phyloP scores from a whole-genome alignment of 2,113 vertebrate genomes.

The Andinoacara biseriatus region DNA sequence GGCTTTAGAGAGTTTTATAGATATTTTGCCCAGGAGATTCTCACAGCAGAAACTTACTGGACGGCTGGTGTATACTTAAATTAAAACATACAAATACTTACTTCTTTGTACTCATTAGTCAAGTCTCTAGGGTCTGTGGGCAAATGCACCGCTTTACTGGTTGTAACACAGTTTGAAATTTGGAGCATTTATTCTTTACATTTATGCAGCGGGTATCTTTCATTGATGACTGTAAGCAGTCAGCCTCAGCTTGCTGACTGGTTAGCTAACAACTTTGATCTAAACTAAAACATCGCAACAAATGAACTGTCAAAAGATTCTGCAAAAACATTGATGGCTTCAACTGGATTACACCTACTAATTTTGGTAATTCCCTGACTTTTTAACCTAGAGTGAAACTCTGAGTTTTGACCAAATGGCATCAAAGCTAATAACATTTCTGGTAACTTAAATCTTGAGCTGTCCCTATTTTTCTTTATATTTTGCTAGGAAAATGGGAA shows the following conservation, averaged over 20 bases:
- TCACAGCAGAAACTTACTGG: conserved; percentile 5
- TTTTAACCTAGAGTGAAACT: background rate
- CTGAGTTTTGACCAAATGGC: background rate
- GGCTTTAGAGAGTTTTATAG: conserved; percentile 10
- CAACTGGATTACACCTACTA: background rate
- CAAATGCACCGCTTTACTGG: background rate
- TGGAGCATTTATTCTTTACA: background rate
- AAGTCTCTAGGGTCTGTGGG: background rate
- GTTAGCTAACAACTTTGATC: background rate
- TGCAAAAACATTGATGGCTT: background rate
- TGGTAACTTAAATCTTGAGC: background rate
- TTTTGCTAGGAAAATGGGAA: background rate
- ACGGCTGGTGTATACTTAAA: background rate
- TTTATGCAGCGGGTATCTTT: background rate
- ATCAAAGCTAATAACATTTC: background rate
- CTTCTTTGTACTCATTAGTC: conserved; percentile 17
- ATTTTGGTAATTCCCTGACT: background rate
- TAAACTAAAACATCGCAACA: background rate
- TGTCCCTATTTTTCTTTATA: background rate
- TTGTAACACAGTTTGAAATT: background rate
- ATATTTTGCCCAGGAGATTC: conserved; percentile 39
- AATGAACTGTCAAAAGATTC: background rate
- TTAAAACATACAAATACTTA: background rate
- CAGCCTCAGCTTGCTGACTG: background rate
- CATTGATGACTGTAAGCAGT: background rate